Conservation (phyloP, 2,113 vertebrate species). For the Ictalurus furcatus region DNA sequence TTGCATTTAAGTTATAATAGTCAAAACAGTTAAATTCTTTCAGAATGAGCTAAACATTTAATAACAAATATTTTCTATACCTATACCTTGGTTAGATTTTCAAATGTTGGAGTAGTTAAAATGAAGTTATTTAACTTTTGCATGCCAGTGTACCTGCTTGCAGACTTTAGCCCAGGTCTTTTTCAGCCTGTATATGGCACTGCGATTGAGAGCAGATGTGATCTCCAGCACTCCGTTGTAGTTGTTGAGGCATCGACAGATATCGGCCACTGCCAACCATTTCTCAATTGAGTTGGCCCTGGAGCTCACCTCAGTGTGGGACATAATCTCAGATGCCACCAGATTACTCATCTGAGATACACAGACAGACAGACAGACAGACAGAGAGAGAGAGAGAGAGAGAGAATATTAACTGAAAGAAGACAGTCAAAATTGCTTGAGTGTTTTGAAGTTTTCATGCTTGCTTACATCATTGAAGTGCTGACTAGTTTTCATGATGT, state of each 20-base stretch:
- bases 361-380: not conserved
- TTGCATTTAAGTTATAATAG: not conserved
- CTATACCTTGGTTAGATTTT: not conserved
- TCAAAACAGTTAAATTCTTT: not conserved
- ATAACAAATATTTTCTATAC: not conserved
- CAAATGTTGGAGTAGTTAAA: not conserved
- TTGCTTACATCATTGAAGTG: constrained; percentile 86
- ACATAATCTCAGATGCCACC: constrained; percentile 98
- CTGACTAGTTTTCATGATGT: constrained; percentile 88
- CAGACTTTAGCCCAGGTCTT: constrained; percentile 98
- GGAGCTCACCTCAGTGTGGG: constrained; percentile 86
- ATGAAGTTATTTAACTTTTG: constrained; percentile 61
- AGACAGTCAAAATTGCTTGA: not conserved
- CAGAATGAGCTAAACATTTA: not conserved
- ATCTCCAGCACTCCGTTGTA: constrained; percentile 97
- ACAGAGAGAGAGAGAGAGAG: not conserved
- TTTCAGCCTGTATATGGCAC: constrained; percentile 97
- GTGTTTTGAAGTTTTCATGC: not conserved
- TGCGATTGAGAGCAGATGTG: constrained; percentile 96
- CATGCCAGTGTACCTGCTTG: constrained; percentile 84
- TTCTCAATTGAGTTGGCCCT: constrained; percentile 93
- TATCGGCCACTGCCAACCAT: constrained; percentile 96
- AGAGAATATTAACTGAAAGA: not conserved
- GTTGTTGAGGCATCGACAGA: constrained; percentile 95
- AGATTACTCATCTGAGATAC: constrained; percentile 87